phyloP scores from a whole-genome alignment of 2,888 invertebrate species.

The Drosophila vallismaia region DNA sequence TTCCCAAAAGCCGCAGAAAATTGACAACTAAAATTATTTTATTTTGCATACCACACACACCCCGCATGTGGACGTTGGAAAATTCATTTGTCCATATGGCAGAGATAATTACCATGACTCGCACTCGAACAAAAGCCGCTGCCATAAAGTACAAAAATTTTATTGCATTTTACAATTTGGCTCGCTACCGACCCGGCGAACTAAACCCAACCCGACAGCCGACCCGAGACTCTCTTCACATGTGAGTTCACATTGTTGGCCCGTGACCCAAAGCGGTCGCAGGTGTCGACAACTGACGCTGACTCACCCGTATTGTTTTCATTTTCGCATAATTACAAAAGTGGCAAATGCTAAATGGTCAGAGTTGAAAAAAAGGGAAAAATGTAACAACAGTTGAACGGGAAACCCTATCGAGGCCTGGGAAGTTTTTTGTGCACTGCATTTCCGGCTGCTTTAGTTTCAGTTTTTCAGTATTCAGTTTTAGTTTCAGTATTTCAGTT shows the following conservation, averaged over 20 bases:
- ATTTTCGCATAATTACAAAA: conserved; percentile 72
- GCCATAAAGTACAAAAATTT: conserved; percentile 58
- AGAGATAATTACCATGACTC: conserved; percentile 69
- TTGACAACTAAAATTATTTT: conserved; percentile 11
- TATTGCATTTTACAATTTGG: conserved; percentile 59
- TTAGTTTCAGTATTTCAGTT: conserved; percentile 28
- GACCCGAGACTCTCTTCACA: conserved; percentile 54
- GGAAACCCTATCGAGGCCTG: conserved; percentile 59
- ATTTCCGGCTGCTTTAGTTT: conserved; percentile 65
- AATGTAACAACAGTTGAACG: conserved; percentile 72
- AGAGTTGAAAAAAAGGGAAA: conserved; percentile 38
- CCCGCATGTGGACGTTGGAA: conserved; percentile 11
- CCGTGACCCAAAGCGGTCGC: conserved; percentile 69
- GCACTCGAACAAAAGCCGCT: conserved; percentile 55
- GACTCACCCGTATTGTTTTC: conserved; percentile 69
- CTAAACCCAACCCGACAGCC: conserved; percentile 27
- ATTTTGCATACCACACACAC: conserved; percentile 34
- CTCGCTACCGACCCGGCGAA: conserved; percentile 34
- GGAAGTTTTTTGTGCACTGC: conserved; percentile 50
- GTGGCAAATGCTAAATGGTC: conserved; percentile 44
- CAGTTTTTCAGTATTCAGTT: conserved; percentile 35
- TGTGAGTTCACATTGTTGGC: conserved; percentile 76
- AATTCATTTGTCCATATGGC: conserved; percentile 45
- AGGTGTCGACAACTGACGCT: conserved; percentile 70
- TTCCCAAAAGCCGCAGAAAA: conserved; percentile 18